Conservation (phyloP, 2,888 invertebrate species). For the Drosophila basisetae region DNA sequence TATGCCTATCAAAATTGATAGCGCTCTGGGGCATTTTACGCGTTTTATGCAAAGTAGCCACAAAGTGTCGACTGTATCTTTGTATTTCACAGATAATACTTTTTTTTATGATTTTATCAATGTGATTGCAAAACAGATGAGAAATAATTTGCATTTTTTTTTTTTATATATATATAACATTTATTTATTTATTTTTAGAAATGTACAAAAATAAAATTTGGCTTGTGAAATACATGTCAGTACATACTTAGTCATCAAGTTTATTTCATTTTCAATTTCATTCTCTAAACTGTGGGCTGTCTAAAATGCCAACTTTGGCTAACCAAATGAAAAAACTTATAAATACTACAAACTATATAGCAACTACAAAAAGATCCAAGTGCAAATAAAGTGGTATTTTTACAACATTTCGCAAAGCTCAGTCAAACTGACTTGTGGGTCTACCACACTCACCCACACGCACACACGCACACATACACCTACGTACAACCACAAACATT, state of each 20-base stretch:
- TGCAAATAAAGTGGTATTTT: slow-evolving; percentile 33
- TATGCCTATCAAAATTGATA: slow-evolving; percentile 70
- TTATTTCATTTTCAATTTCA: not conserved
- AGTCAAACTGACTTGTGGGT: slow-evolving; percentile 25
- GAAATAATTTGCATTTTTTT: slow-evolving; percentile 2
- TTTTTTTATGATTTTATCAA: slow-evolving; percentile 43
- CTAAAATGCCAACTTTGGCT: slow-evolving; percentile 7
- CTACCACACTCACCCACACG: slow-evolving; percentile 7
- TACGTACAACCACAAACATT: slow-evolving; percentile 9
- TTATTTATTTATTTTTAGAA: not conserved
- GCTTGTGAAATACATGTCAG: not conserved
- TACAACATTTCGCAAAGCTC: slow-evolving; percentile 13
- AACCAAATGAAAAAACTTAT: not conserved
- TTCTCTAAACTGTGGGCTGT: not conserved
- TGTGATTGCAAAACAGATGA: slow-evolving; percentile 1
- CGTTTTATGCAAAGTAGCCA: slow-evolving; percentile 39
- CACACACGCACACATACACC: not conserved
- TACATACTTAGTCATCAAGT: not conserved
- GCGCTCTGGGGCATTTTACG: slow-evolving; percentile 47
- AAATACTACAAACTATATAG: not conserved
- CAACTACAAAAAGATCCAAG: slow-evolving; percentile 8
- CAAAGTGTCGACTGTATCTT: slow-evolving; percentile 26
- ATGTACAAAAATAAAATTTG: not conserved
- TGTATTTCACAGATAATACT: slow-evolving; percentile 25
- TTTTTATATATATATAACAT: not conserved